Base-by-base conservation (phyloP, 2,888 invertebrate genomes). In the Patella ulyssiponensis region DNA sequence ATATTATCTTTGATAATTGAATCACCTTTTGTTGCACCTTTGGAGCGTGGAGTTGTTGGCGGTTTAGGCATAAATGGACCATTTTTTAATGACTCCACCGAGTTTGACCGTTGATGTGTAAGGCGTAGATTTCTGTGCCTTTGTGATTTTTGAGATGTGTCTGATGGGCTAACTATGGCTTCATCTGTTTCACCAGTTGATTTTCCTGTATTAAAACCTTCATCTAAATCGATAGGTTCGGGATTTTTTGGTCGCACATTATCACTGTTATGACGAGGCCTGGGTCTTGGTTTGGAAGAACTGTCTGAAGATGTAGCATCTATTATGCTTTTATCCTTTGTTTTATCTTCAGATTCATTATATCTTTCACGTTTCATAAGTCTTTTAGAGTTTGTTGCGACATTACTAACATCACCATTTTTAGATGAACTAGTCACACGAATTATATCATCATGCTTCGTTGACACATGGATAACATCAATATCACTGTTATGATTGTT, bases 11-110 rank as follows among this genome's bases (percentile, higher is more conserved):
- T 79, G 72, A 80, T 84, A 51, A 85, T 70, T 69, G 87, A 87
- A 75, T 87, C 87, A 51, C 84, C 86, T 79, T 87, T 88, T 44
- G 79, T 70, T 64, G 74, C 75, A 15, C 56, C 71, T 53, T 78
- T 58, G 17, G 77, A 82, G 73, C 81, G 80, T 70, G 87, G 85
- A 9, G 85, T 88, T 9, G 83, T 77, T 23, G 89, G 89, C 2
- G 89, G 89, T 80, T 87, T 88, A 11, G 88, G 89, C 12, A 84
- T 73, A 85, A 88, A 88, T 5, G 83, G 83, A 69, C 83, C 84
- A 77, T 87, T 86, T 78, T 83, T 86, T 64, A 87, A 71, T n/a
- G 86, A 85, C 75, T 87, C 87, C 33, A 85, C 80, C 52, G 85
- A 85, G 51, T 83, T 81, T 23, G 81, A 77, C 53, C 84, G 79